phyloP scores from a whole-genome alignment of 1,140 invertebrate genomes.

The Macrosteles quadrilineatus region DNA sequence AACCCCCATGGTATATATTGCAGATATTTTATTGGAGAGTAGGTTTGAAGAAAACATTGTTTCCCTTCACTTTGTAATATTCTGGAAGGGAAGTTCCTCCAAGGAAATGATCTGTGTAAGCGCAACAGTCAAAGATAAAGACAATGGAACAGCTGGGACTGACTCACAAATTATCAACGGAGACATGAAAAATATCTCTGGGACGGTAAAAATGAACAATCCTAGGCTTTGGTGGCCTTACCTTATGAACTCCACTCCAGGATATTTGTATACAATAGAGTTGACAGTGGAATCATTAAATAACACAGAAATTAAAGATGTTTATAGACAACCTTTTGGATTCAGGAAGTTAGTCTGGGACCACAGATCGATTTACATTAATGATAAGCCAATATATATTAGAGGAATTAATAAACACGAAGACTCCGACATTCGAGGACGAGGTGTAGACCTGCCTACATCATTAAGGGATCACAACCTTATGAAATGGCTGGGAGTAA shows the following conservation, averaged over 20 bases:
- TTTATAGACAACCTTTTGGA: constrained; percentile 83
- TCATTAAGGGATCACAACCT: constrained; percentile 93
- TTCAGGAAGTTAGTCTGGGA: constrained; percentile 81
- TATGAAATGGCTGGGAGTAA: constrained; percentile 93
- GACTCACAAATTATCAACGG: too few relatives aligned
- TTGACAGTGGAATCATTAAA: constrained; percentile 44
- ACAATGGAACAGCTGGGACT: too few relatives aligned
- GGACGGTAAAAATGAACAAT: constrained; percentile 63
- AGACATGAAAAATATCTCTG: constrained; percentile 42
- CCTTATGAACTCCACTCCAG: constrained; percentile 78
- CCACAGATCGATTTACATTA: constrained; percentile 75
- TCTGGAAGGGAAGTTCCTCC: constrained; percentile 45
- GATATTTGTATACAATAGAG: constrained; percentile 83
- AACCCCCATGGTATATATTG: constrained; percentile 78
- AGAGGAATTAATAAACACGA: constrained; percentile 95
- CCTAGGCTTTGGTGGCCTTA: constrained; percentile 93
- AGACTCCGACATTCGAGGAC: constrained; percentile 87
- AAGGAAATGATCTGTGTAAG: constrained; percentile 39
- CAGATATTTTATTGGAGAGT: constrained; percentile 81
- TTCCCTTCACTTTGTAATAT: constrained; percentile 51
- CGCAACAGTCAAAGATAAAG: too few relatives aligned
- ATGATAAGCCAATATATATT: constrained; percentile 84
- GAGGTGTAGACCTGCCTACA: constrained; percentile 84
- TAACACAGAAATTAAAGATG: constrained; percentile 57
- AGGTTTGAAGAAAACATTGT: constrained; percentile 56